Evolutionary conservation across 2,797 vertebrate species (phyloP).

Genomic region (Enteromius thamalakanensis): DNA sequence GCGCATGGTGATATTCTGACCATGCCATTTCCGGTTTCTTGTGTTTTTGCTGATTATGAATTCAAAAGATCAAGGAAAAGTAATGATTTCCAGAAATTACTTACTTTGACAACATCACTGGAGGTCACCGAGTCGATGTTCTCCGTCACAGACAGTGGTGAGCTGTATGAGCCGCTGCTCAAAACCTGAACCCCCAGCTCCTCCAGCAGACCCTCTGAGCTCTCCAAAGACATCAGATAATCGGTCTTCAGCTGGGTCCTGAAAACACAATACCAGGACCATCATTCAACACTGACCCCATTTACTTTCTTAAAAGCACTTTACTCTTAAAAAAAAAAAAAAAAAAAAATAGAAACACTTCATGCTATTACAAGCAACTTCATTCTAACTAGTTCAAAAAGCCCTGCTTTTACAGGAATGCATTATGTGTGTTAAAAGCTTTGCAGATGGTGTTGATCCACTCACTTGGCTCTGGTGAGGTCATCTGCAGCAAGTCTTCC

Average conservation of each 20-base stretch:
- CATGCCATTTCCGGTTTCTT: neutral
- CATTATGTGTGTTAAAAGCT: neutral
- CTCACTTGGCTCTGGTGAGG: conserved; percentile 85
- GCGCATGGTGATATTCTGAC: neutral
- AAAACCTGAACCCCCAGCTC: conserved; percentile 88
- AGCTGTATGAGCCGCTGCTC: conserved; percentile 74
- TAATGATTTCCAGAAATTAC: conserved; percentile 40
- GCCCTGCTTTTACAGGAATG: neutral
- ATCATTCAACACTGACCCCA: neutral
- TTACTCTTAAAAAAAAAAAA: neutral
- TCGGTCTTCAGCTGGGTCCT: conserved; percentile 88
- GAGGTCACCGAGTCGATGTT: conserved; percentile 81
- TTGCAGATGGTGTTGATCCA: neutral
- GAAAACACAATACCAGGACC: neutral
- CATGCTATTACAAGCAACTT: neutral
- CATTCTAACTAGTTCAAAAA: neutral
- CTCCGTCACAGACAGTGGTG: conserved; percentile 75
- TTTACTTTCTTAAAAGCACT: neutral
- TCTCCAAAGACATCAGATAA: conserved; percentile 88
- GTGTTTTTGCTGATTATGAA: neutral
- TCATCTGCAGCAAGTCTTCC: conserved; percentile 81
- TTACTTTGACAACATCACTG: conserved; percentile 83
- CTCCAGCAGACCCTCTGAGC: conserved; percentile 79
- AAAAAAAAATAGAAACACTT: neutral
- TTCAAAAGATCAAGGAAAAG: neutral